A percentile compares a stretch with the other conserved stretches of the same genome.
phyloP scores from a whole-genome alignment of 2,113 vertebrate genomes.

The Scytalopus superciliaris region DNA sequence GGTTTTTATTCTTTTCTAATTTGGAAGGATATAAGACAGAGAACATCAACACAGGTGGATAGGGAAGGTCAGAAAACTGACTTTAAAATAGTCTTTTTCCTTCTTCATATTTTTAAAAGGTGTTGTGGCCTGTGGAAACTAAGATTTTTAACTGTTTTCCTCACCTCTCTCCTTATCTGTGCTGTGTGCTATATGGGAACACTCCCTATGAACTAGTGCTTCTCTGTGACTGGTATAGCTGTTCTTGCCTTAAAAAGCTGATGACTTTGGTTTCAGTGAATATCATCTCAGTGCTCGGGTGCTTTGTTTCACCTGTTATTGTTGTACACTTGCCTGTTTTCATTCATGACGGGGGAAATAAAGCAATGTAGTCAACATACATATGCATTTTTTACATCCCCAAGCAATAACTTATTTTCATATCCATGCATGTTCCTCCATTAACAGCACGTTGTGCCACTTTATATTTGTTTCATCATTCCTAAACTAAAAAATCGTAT shows the following conservation, averaged over 20 bases:
- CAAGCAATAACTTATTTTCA: background rate
- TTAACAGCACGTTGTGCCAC: background rate
- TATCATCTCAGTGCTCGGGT: background rate
- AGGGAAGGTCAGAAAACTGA: background rate
- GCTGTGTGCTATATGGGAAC: background rate
- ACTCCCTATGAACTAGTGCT: background rate
- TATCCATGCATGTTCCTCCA: background rate
- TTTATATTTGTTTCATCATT: background rate
- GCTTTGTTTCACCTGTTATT: background rate
- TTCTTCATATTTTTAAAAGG: background rate
- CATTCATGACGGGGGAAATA: background rate
- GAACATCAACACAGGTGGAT: background rate
- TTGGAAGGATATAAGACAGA: background rate
- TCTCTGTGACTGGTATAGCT: background rate
- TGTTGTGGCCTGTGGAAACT: background rate
- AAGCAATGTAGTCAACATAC: background rate
- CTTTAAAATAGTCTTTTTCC: background rate
- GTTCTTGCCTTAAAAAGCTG: background rate
- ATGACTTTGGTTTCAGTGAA: background rate
- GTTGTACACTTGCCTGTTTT: background rate
- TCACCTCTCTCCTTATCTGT: background rate
- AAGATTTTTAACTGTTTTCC: background rate
- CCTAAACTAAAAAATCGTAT: background rate
- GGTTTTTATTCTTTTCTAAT: background rate
- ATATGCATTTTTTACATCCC: background rate